Evolutionary conservation across 2,888 invertebrate species (phyloP), one percentile per base, ranked within the genome.

Genomic region (Drosophila birchii): DNA sequence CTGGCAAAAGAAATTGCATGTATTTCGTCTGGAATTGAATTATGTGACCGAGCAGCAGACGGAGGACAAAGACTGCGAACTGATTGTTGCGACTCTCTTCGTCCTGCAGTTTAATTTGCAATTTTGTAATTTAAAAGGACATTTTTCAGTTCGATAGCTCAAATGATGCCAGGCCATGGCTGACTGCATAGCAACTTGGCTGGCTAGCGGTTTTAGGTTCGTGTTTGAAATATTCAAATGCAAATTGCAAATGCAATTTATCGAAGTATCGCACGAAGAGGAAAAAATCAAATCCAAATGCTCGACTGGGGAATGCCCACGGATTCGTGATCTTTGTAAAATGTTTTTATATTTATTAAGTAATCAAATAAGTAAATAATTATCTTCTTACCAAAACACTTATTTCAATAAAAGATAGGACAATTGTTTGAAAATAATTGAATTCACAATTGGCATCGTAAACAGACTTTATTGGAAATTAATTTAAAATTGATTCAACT

Each of bases 141-240:
- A 84, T 81, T 81, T 86, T 87, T 86, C 89, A 86, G 87, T 88
- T 86, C 89, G 79, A 88, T 88, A 88, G 84, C 75, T 86, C 78
- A 82, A 86, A 84, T 86, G 87, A 85, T 85, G 87, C 76, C 77
- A 78, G 64, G 60, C 56, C 80, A 76, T 59, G 73, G 68, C 75
- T 68, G 71, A 69, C 72, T 73, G 87, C 72, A 54, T 58, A 56
- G 60, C 51, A 45, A 49, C 54, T 73, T 62, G 36, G 47, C 43
- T 47, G 47, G n/a, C 38, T 68, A 34, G 63, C 57, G 72, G 62
- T 72, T 72, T 69, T 71, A 76, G 75, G 60, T 75, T 75, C 76
- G 75, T 70, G 69, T 75, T 75, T 64, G 56, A 64, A 57, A 78
- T 75, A 62, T 75, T 62, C 60, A 64, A 57, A 78, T 71, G 64